These are phyloP conservation scores for Prochilodus magdalenae DNA, from an alignment of 2,113 vertebrate genomes.

Conservation along the genomic window DNA sequence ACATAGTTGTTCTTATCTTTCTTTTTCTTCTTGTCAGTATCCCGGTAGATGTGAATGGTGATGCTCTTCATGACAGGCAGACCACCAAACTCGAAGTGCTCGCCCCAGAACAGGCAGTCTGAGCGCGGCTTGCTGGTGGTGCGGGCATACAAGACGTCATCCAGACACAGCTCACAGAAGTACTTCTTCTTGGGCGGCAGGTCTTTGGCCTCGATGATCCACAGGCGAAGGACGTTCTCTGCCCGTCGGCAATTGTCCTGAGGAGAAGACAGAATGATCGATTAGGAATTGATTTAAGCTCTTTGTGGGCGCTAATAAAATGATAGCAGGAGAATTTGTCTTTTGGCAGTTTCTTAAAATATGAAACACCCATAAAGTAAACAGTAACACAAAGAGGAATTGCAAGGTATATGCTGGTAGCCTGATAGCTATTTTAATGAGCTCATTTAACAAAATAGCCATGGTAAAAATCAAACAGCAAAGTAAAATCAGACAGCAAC, in stretches of 20 bases:
- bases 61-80: conserved; percentile 86
- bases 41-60: conserved; percentile 96
- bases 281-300: too few relatives aligned
- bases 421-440: neutral
- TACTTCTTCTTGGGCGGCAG: conserved; percentile 95
- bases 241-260: conserved; percentile 93
- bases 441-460: neutral
- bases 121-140: conserved; percentile 95
- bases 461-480: neutral
- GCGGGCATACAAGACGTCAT: conserved; percentile 92
- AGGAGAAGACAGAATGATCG: neutral
- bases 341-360: neutral
- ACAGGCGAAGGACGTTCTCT: conserved; percentile 91
- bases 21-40: conserved; percentile 94
- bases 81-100: conserved; percentile 91
- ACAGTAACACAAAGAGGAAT: neutral
- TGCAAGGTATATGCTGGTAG: neutral
- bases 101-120: conserved; percentile 97
- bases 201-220: conserved; percentile 98
- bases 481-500: neutral
- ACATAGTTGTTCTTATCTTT: conserved; percentile 98
- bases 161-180: conserved; percentile 97
- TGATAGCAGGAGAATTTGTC: too few relatives aligned
- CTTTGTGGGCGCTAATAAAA: neutral
- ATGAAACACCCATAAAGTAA: neutral